Percentiles rank a stretch among this genome's conserved stretches.
Conservation (phyloP, 2,113 vertebrate species). For the Halcyon malimbica region DNA sequence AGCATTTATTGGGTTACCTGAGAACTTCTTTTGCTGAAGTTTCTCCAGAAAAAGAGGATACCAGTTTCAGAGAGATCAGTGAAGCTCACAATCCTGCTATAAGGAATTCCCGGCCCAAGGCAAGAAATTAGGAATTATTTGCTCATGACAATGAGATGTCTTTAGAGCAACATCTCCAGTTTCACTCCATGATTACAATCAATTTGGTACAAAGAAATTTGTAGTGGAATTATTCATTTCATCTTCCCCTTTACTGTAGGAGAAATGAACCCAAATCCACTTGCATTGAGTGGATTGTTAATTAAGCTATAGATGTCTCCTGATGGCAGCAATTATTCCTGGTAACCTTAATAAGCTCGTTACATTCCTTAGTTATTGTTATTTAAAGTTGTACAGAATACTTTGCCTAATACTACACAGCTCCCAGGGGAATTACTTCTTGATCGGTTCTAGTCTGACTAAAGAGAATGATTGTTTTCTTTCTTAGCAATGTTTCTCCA, state of each 20-base stretch:
- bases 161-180: neutral
- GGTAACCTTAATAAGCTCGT: slow-evolving; percentile 37
- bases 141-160: neutral
- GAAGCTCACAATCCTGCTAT: neutral
- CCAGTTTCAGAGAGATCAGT: neutral
- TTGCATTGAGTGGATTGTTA: neutral
- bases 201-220: neutral
- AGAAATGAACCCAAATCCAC: neutral
- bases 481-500: neutral
- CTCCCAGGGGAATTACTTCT: neutral
- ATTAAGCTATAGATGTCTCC: slow-evolving; percentile 15
- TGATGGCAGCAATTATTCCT: slow-evolving; percentile 41
- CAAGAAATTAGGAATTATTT: neutral
- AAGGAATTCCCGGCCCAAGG: neutral
- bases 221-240: neutral
- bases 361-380: slow-evolving; percentile 26
- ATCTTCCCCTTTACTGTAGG: neutral
- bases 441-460: slow-evolving; percentile 1
- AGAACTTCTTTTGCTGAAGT: neutral
- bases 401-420: neutral
- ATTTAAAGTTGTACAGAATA: neutral
- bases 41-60: neutral
- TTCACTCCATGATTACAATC: neutral
- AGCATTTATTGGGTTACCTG: neutral
- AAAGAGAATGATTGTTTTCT: slow-evolving; percentile 6